These are phyloP conservation scores for Nothoprocta pentlandii DNA, from an alignment of 2,113 vertebrate genomes.

Conservation along the genomic window DNA sequence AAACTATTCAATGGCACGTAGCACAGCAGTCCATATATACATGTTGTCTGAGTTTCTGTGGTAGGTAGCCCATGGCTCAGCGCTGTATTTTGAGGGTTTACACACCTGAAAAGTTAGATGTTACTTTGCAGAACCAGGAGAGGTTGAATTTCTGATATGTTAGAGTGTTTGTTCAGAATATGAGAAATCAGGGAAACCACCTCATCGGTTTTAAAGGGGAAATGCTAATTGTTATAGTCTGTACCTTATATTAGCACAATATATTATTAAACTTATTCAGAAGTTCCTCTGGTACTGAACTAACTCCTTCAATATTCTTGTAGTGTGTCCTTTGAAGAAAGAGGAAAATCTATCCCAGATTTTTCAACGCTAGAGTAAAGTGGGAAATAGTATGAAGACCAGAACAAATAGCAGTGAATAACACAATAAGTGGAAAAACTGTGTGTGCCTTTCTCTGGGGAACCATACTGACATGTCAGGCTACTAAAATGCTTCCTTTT, in stretches of 20 bases:
- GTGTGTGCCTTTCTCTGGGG: not conserved
- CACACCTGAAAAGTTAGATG: accelerated
- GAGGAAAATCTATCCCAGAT: not conserved
- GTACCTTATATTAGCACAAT: not conserved
- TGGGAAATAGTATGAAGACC: not conserved
- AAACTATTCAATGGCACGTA: accelerated
- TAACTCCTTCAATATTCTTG: not conserved
- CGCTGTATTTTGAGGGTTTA: not conserved
- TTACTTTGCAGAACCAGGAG: not conserved
- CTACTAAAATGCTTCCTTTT: not conserved
- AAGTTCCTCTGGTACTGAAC: not conserved
- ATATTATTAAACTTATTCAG: not conserved
- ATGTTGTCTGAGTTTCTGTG: not conserved
- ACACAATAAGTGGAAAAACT: not conserved
- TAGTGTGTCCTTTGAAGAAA: not conserved
- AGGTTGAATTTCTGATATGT: not conserved
- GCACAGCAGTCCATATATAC: accelerated
- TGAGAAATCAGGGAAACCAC: not conserved
- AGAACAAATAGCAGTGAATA: not conserved
- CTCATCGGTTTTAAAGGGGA: not conserved
- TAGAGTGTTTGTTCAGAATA: not conserved
- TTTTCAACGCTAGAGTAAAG: not conserved
- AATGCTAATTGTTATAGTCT: not conserved
- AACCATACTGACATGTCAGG: accelerated
- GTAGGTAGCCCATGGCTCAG: accelerated